These are phyloP conservation scores for Aphidius gifuensis DNA, from an alignment of 1,140 invertebrate genomes.

Conservation along the genomic window DNA sequence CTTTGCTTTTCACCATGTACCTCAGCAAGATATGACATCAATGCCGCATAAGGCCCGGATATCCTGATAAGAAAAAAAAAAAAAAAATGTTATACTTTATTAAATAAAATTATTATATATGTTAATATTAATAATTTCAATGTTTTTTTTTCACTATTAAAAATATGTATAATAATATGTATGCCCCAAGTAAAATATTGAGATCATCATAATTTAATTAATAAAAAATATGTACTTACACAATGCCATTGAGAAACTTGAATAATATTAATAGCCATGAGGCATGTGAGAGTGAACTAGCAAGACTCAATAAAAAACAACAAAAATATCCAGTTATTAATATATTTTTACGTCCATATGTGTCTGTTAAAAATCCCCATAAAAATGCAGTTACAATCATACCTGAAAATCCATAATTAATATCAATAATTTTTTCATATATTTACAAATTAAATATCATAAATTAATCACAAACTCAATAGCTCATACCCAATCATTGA, in stretches of 20 bases:
- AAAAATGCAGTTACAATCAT: slow-evolving; percentile 58
- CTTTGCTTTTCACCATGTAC: slow-evolving; percentile 64
- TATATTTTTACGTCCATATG: slow-evolving; percentile 58
- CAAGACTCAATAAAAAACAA: slow-evolving; percentile 55
- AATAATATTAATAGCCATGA: slow-evolving; percentile 58
- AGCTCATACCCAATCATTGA: no score
- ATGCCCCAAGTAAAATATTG: slow-evolving; percentile 1
- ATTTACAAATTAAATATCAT: no score
- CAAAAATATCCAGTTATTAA: slow-evolving; percentile 57
- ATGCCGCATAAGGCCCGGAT: slow-evolving; percentile 70
- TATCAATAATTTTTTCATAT: no score
- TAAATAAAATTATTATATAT: no score
- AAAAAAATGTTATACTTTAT: no score
- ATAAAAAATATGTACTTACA: slow-evolving; percentile 50
- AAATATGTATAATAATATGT: no score
- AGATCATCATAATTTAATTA: no score
- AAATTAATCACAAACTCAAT: no score
- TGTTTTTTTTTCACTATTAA: no score
- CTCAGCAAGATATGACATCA: slow-evolving; percentile 71
- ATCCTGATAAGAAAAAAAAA: slow-evolving; percentile 53
- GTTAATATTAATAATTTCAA: no score
- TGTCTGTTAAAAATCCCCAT: slow-evolving; percentile 73
- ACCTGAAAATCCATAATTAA: slow-evolving; percentile 55
- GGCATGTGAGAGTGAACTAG: slow-evolving; percentile 54
- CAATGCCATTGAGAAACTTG: slow-evolving; percentile 59